These are phyloP conservation scores for Dipus sagitta DNA, from an alignment of 2,797 vertebrate genomes.

Conservation along the genomic window DNA sequence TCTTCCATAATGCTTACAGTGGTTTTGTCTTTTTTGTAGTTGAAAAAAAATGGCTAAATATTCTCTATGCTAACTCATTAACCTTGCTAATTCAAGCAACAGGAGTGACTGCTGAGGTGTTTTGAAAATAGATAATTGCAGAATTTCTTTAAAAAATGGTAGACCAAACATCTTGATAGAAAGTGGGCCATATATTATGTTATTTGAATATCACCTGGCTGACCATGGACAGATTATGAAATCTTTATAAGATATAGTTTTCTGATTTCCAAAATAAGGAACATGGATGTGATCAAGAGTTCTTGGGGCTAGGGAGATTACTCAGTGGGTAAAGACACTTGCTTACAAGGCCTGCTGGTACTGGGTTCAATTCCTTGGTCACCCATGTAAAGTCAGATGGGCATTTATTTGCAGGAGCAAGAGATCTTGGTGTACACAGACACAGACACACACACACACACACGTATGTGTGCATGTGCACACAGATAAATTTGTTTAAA, in stretches of 20 bases:
- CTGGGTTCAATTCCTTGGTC: no score
- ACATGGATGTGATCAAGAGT: background rate
- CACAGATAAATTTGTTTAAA: no score
- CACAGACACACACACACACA: no score
- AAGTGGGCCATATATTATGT: no score
- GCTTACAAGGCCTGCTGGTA: no score
- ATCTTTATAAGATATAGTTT: background rate
- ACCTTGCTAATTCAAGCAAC: background rate
- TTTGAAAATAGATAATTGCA: background rate
- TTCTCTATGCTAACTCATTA: background rate
- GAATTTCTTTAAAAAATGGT: background rate
- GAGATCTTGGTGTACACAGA: no score
- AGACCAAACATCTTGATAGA: background rate
- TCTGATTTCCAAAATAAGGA: conserved; percentile 41
- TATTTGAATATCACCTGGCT: background rate
- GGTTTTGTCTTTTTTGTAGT: background rate
- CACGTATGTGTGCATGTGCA: no score
- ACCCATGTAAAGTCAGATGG: no score
- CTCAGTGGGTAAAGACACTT: no score
- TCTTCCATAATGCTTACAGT: background rate
- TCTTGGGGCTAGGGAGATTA: background rate
- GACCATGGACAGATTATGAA: background rate
- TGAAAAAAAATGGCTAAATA: background rate
- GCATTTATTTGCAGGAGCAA: no score
- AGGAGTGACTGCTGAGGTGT: background rate